Evolutionary conservation across 2,113 vertebrate genomes (phyloP).

Genomic region (Sturnus vulgaris): DNA sequence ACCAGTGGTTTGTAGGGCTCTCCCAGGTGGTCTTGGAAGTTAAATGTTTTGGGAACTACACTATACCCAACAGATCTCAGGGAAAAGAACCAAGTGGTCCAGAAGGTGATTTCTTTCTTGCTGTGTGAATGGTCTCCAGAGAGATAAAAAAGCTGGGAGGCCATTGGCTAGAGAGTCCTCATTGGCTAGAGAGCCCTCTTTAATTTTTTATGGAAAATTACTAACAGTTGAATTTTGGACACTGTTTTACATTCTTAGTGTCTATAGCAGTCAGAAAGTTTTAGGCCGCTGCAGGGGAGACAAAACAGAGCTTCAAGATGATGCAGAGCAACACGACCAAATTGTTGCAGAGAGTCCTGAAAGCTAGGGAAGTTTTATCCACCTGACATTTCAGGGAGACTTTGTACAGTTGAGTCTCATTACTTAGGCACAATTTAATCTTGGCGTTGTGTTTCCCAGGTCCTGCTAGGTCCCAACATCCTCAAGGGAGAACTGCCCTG

Average conservation of each 20-base stretch:
- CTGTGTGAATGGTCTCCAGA: not conserved
- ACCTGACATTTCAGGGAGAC: not conserved
- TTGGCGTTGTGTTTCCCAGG: not conserved
- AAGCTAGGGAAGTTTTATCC: not conserved
- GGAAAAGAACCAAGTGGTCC: not conserved
- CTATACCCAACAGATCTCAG: not conserved
- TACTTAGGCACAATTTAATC: not conserved
- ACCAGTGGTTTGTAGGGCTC: not conserved
- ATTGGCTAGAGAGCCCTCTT: not conserved
- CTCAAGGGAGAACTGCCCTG: not conserved
- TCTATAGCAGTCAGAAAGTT: not conserved
- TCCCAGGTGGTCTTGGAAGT: slow-evolving; percentile 12
- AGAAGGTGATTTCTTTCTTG: not conserved
- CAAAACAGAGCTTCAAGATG: not conserved
- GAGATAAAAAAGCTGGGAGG: not conserved
- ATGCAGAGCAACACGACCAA: not conserved
- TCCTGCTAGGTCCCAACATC: not conserved
- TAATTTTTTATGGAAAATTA: not conserved
- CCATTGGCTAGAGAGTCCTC: not conserved
- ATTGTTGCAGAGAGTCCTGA: not conserved
- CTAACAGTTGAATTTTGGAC: not conserved
- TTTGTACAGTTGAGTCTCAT: not conserved
- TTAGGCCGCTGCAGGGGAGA: not conserved
- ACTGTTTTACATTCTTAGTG: not conserved
- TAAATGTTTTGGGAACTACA: not conserved